Conservation (phyloP, 2,797 vertebrate species). For the Coranthus polyacanthus region DNA sequence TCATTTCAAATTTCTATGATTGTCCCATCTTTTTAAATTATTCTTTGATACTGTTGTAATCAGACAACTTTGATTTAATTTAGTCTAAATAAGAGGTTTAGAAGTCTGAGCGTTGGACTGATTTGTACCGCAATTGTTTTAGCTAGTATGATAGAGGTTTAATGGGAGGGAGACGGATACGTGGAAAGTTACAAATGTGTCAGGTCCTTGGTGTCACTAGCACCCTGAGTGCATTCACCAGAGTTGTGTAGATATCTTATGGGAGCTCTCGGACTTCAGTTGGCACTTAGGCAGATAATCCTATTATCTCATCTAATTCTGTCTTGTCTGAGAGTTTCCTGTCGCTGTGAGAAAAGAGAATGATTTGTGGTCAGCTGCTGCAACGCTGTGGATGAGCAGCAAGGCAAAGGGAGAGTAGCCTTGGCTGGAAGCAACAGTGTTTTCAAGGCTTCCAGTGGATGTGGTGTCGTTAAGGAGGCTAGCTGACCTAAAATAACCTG, state of each 20-base stretch:
- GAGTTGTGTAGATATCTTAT: slow-evolving; percentile 47
- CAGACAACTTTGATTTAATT: background rate
- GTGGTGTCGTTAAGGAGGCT: slow-evolving; percentile 12
- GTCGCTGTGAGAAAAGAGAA: slow-evolving; percentile 65
- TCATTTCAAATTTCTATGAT: slow-evolving; percentile 18
- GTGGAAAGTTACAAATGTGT: background rate
- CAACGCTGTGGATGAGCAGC: slow-evolving; percentile 37
- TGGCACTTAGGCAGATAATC: slow-evolving; percentile 80
- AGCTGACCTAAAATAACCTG: slow-evolving; percentile 48
- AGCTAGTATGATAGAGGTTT: background rate
- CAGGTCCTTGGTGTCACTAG: slow-evolving; percentile 4
- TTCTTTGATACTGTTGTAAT: background rate
- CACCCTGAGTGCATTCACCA: slow-evolving; percentile 25
- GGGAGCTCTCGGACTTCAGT: slow-evolving; percentile 48
- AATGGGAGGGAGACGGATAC: background rate
- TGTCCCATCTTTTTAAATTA: background rate
- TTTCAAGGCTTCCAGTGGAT: slow-evolving; percentile 24
- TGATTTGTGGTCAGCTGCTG: slow-evolving; percentile 65
- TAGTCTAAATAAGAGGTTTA: background rate
- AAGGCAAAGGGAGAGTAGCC: slow-evolving; percentile 11
- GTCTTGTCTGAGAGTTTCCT: slow-evolving; percentile 77
- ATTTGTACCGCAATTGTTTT: background rate
- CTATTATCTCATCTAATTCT: slow-evolving; percentile 84
- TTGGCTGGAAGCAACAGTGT: slow-evolving; percentile 34
- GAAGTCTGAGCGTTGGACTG: background rate